These are phyloP conservation scores for Peromyscus eremicus DNA, from an alignment of 2,797 vertebrate species.

Conservation along the genomic window DNA sequence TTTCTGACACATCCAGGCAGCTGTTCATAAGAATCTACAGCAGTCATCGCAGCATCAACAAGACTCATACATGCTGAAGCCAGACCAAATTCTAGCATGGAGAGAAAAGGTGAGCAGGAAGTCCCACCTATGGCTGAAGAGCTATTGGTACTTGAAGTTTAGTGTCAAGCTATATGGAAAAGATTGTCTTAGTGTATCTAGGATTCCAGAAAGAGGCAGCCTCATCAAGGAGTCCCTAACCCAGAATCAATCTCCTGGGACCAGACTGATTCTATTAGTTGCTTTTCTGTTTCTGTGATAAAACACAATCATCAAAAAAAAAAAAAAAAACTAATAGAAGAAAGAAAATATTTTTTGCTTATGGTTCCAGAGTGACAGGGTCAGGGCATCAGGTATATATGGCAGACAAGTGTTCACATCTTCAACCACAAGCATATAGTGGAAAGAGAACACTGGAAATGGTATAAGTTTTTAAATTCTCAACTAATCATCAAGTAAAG, in stretches of 20 bases:
- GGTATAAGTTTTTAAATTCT: neutral
- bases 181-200: neutral
- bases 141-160: neutral
- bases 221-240: fast-evolving
- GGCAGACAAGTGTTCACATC: neutral
- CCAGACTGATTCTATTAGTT: neutral
- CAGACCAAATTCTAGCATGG: neutral
- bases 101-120: neutral
- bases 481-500: neutral
- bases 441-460: neutral
- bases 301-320: neutral
- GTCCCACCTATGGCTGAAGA: neutral
- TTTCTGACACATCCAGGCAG: neutral
- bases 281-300: neutral
- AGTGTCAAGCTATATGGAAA: neutral
- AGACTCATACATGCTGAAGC: neutral
- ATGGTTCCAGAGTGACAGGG: neutral
- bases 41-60: neutral
- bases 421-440: too few relatives aligned
- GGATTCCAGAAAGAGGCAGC: neutral
- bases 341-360: neutral
- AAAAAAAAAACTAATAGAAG: neutral
- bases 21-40: neutral
- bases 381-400: neutral
- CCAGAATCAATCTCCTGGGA: neutral